Evolutionary conservation across 2,888 invertebrate genomes (phyloP).

Genomic region (Lepidocyrtoides sp.): DNA sequence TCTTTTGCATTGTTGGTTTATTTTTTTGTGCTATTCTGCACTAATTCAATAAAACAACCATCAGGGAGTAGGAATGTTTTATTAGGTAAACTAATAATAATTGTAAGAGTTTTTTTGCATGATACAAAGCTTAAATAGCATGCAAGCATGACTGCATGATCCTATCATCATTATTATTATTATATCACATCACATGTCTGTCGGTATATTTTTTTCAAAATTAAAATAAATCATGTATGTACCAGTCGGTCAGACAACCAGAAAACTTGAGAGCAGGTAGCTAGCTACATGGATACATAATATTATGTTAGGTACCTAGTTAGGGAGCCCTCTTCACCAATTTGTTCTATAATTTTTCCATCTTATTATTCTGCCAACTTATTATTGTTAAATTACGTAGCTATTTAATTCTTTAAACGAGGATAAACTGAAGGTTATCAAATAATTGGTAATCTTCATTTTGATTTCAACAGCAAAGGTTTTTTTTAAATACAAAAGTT

Average conservation of each 20-base stretch:
- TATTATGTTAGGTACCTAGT: too few relatives aligned
- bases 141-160: conserved; percentile 10
- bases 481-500: too few relatives aligned
- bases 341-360: neutral
- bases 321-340: conserved; percentile 25
- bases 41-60: conserved; percentile 30
- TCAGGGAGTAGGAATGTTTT: neutral
- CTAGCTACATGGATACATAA: too few relatives aligned
- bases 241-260: neutral
- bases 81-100: conserved; percentile 18
- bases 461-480: too few relatives aligned
- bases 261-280: too few relatives aligned
- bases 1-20: neutral
- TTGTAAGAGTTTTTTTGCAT: neutral
- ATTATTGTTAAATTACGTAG: neutral
- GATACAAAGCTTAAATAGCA: neutral
- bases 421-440: conserved; percentile 13
- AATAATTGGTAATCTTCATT: too few relatives aligned
- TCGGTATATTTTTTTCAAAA: neutral
- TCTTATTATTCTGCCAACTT: neutral
- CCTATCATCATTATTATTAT: neutral
- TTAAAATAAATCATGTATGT: neutral
- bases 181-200: neutral
- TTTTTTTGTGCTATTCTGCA: neutral
- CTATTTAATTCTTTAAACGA: neutral